Percentiles rank a stretch among this genome's conserved stretches.
These are phyloP conservation scores for Suncus etruscus DNA, from an alignment of 2,113 vertebrate species.

Conservation along the genomic window DNA sequence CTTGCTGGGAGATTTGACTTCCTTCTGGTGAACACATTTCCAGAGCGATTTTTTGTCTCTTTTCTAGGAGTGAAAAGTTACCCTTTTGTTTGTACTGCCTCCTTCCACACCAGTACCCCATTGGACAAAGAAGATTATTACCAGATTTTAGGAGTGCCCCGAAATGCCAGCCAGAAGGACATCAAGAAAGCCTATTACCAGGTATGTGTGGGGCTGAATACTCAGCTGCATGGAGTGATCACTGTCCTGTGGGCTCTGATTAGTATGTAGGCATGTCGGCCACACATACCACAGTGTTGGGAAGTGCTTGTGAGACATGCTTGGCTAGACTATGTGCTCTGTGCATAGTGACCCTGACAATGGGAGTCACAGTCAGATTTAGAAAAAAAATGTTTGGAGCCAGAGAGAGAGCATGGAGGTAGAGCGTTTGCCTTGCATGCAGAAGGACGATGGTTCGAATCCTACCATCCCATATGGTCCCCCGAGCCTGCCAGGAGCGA, in stretches of 20 bases:
- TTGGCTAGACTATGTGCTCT: background rate
- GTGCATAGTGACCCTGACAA: no score
- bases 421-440: no score
- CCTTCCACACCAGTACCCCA: constrained; percentile 91
- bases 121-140: constrained; percentile 95
- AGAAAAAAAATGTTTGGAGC: no score
- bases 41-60: constrained; percentile 52
- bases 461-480: no score
- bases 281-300: rapidly evolving
- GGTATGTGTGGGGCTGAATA: constrained; percentile 85
- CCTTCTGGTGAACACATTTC: constrained; percentile 16
- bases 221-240: background rate
- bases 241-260: background rate
- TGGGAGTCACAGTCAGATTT: no score
- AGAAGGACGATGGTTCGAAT: no score
- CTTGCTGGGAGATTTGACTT: background rate
- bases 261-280: rapidly evolving
- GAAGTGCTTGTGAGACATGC: background rate
- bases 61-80: constrained; percentile 68
- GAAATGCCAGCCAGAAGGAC: constrained; percentile 94
- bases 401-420: no score
- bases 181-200: constrained; percentile 99
- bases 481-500: no score
- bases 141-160: constrained; percentile 94
- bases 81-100: constrained; percentile 78